These are phyloP conservation scores for Crenichthys baileyi DNA, from an alignment of 2,797 vertebrate species.

Conservation along the genomic window DNA sequence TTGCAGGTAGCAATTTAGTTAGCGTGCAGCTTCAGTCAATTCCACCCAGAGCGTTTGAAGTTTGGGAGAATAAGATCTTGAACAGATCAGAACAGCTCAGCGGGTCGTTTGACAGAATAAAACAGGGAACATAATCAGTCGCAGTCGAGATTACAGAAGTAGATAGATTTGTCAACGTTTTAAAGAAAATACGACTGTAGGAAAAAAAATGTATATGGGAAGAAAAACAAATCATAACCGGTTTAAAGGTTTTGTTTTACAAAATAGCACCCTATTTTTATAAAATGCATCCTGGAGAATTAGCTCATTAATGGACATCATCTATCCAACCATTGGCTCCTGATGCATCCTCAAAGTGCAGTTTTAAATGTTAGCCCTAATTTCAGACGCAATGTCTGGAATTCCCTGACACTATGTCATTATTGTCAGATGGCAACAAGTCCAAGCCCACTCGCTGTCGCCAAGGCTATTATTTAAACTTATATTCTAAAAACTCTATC, in stretches of 20 bases:
- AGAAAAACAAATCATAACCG: neutral
- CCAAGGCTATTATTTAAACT: neutral
- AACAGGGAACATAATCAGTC: conserved; percentile 29
- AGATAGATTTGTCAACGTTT: conserved; percentile 8
- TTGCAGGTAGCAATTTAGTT: conserved; percentile 67
- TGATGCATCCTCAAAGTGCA: too few species aligned
- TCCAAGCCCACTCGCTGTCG: neutral
- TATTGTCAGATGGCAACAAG: neutral
- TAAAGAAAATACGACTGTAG: neutral
- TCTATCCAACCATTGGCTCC: neutral
- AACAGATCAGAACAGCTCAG: conserved; percentile 16
- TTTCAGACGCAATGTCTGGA: neutral
- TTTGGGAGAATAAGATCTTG: conserved; percentile 34
- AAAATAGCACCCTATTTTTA: neutral
- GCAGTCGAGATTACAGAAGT: conserved; percentile 6
- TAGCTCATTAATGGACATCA: neutral
- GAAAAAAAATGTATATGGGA: neutral
- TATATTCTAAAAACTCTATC: neutral
- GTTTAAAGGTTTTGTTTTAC: neutral
- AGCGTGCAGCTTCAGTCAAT: conserved; percentile 36
- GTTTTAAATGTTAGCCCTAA: neutral
- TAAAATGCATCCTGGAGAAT: neutral
- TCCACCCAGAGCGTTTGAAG: conserved; percentile 55
- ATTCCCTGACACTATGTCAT: neutral
- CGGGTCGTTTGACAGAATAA: conserved; percentile 16